Base-by-base conservation (phyloP, 2,888 invertebrate genomes). In the Baccha elongata region DNA sequence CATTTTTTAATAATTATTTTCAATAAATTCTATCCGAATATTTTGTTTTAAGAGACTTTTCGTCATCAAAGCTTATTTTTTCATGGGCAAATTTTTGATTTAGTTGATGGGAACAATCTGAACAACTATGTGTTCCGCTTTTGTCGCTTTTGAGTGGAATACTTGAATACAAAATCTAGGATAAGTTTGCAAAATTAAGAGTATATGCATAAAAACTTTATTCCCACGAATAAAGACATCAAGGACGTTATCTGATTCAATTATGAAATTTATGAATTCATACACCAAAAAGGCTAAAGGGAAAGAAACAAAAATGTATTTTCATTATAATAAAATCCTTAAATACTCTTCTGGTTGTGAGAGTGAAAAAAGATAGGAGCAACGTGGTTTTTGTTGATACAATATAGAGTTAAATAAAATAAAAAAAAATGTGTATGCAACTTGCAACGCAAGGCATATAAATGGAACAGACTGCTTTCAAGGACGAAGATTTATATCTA, bases 191-290 rank as follows among this genome's bases (percentile, higher is more conserved):
- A 35, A 26, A 73, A 44, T 26, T 29, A 2, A 21, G 55, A 48
- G 3, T 21, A 37, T n/a, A 5, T 2, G 4, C 7, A 37, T 1
- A 29, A 26, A n/a, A 44, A 19, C 1, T 60, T 42, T n/a, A 60
- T 60, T 11, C 29, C 60, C 3, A 44, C 29, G 44, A 44, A 62
- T 46, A 53, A 23, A 48, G 42, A 74, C 32, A 48, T 37, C 75
- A 68, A 79, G 68, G 67, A 73, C 73, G 42, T 52, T 62, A 62
- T 73, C 67, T 73, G 73, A 79, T 73, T 79, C 68, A 79, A 79
- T 79, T 79, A 79, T 79, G 73, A 73, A 73, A 79, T 79, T 62
- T 79, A 79, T 79, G 79, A 79, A 73, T 79, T 40, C 35, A 53
- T 53, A 78, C 21, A 26, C 44, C 26, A 32, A 68, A n/a, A 79